Evolutionary conservation across 2,113 vertebrate genomes (phyloP).

Genomic region (Balaeniceps rex): DNA sequence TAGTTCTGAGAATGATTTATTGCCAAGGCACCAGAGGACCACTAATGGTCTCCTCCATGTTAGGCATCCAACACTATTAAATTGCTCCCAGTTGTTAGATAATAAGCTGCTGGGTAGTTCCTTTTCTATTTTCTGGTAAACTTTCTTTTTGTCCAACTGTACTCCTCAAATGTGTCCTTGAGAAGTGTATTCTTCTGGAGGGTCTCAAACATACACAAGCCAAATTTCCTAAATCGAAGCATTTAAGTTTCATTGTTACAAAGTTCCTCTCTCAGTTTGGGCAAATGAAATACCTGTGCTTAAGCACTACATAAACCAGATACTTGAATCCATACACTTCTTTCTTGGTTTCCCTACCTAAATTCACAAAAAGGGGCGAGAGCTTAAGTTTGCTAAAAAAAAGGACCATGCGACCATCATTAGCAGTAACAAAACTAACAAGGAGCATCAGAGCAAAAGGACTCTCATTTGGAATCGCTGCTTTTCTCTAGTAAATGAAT

Average conservation of each 20-base stretch:
- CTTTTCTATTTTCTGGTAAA: background rate
- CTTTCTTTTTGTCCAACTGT: background rate
- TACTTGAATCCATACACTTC: background rate
- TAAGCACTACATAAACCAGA: background rate
- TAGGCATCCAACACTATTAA: background rate
- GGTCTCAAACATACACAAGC: background rate
- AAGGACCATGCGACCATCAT: background rate
- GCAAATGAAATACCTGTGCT: background rate
- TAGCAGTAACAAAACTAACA: background rate
- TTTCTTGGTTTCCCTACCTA: background rate
- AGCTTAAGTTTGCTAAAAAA: background rate
- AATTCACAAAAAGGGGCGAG: background rate
- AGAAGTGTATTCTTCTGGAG: background rate
- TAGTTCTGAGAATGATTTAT: conserved; percentile 71
- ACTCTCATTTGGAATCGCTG: background rate
- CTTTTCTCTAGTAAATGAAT: background rate
- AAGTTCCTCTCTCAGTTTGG: background rate
- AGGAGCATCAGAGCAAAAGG: background rate
- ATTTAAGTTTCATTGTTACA: background rate
- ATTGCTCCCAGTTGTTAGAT: conserved; percentile 11
- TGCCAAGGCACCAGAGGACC: conserved; percentile 34
- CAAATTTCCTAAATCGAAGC: background rate
- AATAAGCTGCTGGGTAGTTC: background rate
- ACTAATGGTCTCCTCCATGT: conserved; percentile 30
- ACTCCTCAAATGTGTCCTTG: background rate